Evolutionary conservation across 2,888 invertebrate genomes (phyloP).

Genomic region (Eutolmus rufibarbis): DNA sequence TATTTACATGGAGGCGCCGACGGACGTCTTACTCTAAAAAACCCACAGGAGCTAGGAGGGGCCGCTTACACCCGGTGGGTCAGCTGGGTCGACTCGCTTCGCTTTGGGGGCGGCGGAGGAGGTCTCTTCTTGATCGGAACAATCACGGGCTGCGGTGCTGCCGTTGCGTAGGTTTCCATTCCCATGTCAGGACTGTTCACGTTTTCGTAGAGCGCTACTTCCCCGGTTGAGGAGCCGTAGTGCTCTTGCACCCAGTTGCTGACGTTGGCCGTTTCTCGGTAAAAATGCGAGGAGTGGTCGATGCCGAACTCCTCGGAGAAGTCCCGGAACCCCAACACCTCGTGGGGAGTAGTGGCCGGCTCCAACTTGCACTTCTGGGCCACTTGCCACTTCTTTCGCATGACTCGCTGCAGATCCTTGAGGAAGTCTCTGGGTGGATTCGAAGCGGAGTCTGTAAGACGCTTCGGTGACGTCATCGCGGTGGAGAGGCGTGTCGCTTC

Average conservation of each 20-base stretch:
- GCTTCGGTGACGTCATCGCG: constrained; percentile 78
- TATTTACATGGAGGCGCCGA: constrained; percentile 16
- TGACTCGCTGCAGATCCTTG: constrained; percentile 87
- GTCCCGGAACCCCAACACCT: constrained; percentile 88
- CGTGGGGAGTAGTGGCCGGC: constrained; percentile 87
- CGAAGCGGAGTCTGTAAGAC: constrained; percentile 74
- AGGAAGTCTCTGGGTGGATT: constrained; percentile 84
- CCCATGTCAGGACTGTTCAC: constrained; percentile 66
- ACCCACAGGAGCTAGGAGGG: neutral
- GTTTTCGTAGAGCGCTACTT: constrained; percentile 73
- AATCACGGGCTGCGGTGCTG: constrained; percentile 46
- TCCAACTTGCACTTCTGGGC: constrained; percentile 91
- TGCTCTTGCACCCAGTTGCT: constrained; percentile 91
- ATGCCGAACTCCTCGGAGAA: constrained; percentile 68
- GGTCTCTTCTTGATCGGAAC: constrained; percentile 72
- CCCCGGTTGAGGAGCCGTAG: constrained; percentile 67
- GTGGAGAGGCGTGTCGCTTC: constrained; percentile 77
- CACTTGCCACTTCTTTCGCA: constrained; percentile 93
- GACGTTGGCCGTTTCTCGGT: constrained; percentile 73
- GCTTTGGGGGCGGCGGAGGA: constrained; percentile 89
- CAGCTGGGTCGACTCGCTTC: constrained; percentile 86
- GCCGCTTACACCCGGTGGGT: constrained; percentile 63
- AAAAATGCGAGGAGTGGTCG: constrained; percentile 59
- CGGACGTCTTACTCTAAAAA: neutral
- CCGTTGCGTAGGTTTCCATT: constrained; percentile 35